Percentiles rank a stretch among this genome's conserved stretches.
Conservation (phyloP, 1,140 invertebrate species). For the Aphaenogaster ashmeadi region DNA sequence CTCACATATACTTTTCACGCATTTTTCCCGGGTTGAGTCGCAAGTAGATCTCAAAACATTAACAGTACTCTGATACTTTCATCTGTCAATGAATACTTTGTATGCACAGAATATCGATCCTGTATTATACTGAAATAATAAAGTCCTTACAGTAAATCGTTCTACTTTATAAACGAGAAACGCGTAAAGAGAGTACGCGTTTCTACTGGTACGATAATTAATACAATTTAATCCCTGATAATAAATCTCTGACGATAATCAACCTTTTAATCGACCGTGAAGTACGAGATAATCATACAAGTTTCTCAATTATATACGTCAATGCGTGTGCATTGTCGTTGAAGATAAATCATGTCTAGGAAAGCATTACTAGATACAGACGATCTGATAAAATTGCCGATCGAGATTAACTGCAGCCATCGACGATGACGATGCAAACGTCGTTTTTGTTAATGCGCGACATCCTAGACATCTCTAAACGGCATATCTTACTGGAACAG, state of each 20-base stretch:
- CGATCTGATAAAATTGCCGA: background rate
- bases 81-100: background rate
- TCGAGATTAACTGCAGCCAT: background rate
- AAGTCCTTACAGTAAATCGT: constrained; percentile 8
- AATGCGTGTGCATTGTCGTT: background rate
- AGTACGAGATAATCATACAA: background rate
- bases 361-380: background rate
- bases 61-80: background rate
- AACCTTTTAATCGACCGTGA: constrained; percentile 21
- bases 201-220: background rate
- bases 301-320: background rate
- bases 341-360: background rate
- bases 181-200: background rate
- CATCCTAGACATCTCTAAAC: constrained; percentile 4
- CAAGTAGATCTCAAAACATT: background rate
- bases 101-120: background rate
- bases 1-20: background rate
- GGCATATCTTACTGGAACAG: constrained; percentile 4
- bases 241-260: constrained; percentile 4
- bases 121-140: background rate
- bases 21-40: background rate
- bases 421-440: background rate
- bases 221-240: background rate
- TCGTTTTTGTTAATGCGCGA: background rate
- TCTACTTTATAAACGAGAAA: background rate